phyloP scores from a whole-genome alignment of 2,797 vertebrate genomes.

The Adrianichthys oophorus region DNA sequence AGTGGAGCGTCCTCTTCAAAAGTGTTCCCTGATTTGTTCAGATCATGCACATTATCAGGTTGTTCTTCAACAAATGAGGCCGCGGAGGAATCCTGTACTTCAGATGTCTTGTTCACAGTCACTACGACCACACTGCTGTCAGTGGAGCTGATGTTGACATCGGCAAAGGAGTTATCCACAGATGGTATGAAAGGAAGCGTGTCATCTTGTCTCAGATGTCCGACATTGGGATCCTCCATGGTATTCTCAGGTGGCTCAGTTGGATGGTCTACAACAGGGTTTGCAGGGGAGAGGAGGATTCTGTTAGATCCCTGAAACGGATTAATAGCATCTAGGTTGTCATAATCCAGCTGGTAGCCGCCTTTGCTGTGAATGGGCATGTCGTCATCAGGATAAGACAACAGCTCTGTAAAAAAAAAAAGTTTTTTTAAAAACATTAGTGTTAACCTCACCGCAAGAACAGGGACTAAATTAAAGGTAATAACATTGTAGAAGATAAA shows the following conservation, averaged over 20 bases:
- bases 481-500: neutral
- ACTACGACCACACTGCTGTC: conserved; percentile 76
- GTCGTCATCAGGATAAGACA: conserved; percentile 70
- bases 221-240: conserved; percentile 29
- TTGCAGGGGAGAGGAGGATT: conserved; percentile 56
- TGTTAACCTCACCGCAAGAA: neutral
- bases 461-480: neutral
- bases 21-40: conserved; percentile 15
- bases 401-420: conserved; percentile 32
- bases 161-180: conserved; percentile 70
- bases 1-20: conserved; percentile 59
- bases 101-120: conserved; percentile 19
- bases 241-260: conserved; percentile 6
- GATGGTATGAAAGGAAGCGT: conserved; percentile 71
- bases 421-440: no score
- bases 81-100: conserved; percentile 17
- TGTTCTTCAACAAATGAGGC: conserved; percentile 38
- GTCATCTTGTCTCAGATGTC: conserved; percentile 64
- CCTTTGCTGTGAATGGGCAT: conserved; percentile 79
- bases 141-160: conserved; percentile 58
- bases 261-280: conserved; percentile 20
- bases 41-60: neutral
- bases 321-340: conserved; percentile 64
- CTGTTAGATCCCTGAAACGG: conserved; percentile 66
- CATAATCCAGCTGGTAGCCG: conserved; percentile 76